Base-by-base conservation (phyloP, 2,113 vertebrate genomes). In the Lutjanus erythropterus region DNA sequence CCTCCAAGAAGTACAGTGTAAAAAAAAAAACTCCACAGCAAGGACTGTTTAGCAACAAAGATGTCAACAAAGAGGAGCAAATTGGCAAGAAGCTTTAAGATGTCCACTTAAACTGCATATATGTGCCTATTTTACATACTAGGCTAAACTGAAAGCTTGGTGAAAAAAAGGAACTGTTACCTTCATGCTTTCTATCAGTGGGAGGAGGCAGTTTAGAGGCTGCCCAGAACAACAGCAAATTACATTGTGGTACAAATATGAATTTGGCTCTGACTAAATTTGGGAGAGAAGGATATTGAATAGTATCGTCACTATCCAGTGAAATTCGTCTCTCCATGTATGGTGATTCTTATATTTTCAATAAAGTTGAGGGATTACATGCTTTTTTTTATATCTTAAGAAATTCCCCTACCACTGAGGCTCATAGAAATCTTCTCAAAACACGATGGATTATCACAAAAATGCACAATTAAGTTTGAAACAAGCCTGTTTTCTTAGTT, bases 391-490 rank as follows among this genome's bases (percentile, higher is more conserved):
- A 56, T 75, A 35, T 76, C 23, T 49, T 67, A 21, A 71, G 44
- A 61, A 62, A 79, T 39, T 62, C 65, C n/a, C 15, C 46, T 31
- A 58, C 37, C 15, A 47, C 33, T 71, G 37, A 71, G 42, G 75
- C 69, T 69, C 55, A 39, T 5, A 15, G n/a, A 83, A 86, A 79
- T 69, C 60, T 47, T 65, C 56, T 73, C 62, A 87, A 80, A 84
- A 76, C 71, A 83, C 37, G 56, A 52, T 6, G 41, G 19, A 55
- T 47, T 58, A 56, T 49, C 9, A 56, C 10, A 55, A 46, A 80
- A 73, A 61, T 78, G 53, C 50, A 3, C 47, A 27, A 61, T 78
- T 65, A 60, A 35, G 37, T 60, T 60, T 75, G 31, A 70, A 49
- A 70, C 23, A 70, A 74, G 56, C 10, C 37, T 19, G 23, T 58